Evolutionary conservation across 1,140 invertebrate genomes (phyloP), one percentile per base, ranked within the genome.

Genomic region (Platyscapa corneri): DNA sequence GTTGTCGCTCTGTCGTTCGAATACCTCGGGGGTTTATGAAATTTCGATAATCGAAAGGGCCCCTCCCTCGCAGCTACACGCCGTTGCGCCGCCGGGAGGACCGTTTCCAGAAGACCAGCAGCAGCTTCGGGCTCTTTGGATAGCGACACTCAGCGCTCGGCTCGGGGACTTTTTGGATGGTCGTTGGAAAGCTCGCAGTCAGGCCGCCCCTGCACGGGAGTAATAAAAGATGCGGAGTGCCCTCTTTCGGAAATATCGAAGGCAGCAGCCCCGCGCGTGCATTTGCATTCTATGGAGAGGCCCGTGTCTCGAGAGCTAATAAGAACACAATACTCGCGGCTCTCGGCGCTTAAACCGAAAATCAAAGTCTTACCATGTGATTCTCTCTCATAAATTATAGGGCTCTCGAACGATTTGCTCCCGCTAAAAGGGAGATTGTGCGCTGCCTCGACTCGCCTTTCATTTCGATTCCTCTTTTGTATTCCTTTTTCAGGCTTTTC

Each of bases 301-400:
- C n/a, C 49, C 70, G 39, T 60, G 84, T 86, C 84, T 86, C 84
- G 49, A 86, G 80, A 82, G 84, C 84, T 82, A 86, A 86, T 86
- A 82, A 77, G 79, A 53, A 32, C n/a, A 86, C 84, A 86, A 86
- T 82, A 60, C 79, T 64, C 74, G 37, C 56, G 53, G 7, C 72
- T 39, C 70, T 72, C 46, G 53, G 81, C 37, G 78, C 70, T 81
- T 79, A 75, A 85, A 72, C 78, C 39, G 34, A 85, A 85, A 85
- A 85, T 85, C 84, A 85, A 85, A 85, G 53, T 81, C 84, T 64
- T 79, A 64, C 82, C 39, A 83, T 67, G 42, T 77, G 75, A 84
- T 84, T 84, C 83, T 72, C 83, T 85, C 84, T 65, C 78, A 81
- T 81, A 85, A 85, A 85, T 85, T 85, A 81, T 81, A 85, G 67